phyloP scores from a whole-genome alignment of 2,797 vertebrate species.

The Petrocephalus sullivani region DNA sequence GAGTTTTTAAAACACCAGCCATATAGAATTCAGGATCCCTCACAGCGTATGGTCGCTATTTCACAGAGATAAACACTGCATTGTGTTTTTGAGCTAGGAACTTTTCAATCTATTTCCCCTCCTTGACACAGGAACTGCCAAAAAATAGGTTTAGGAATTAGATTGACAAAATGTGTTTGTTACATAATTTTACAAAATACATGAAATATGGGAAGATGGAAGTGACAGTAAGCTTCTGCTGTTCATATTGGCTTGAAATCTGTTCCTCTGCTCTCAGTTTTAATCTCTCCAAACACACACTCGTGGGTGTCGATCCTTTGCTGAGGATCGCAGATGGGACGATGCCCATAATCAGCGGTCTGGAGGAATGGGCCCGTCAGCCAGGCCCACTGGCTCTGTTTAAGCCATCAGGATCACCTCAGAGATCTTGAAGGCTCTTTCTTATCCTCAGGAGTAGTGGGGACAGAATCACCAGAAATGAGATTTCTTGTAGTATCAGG shows the following conservation, averaged over 20 bases:
- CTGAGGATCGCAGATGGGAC: background rate
- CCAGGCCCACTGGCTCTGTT: background rate
- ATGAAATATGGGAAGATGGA: background rate
- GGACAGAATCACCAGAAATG: background rate
- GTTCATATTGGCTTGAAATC: background rate
- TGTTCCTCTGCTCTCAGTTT: background rate
- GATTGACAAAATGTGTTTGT: background rate
- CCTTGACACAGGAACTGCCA: background rate
- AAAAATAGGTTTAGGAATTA: background rate
- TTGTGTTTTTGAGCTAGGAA: background rate
- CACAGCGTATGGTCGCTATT: background rate
- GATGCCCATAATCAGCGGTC: background rate
- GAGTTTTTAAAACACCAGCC: background rate
- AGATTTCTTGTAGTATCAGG: constrained; percentile 7
- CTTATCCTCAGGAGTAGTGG: background rate
- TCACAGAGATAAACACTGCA: background rate
- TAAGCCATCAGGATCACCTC: background rate
- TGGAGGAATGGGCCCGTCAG: too few relatives aligned
- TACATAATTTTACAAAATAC: background rate
- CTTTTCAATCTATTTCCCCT: background rate
- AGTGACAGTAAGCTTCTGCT: background rate
- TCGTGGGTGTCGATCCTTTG: background rate
- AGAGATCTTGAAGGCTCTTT: background rate
- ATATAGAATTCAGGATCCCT: background rate
- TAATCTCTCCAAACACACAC: background rate